These are phyloP conservation scores for Isotomurus palustris DNA, from an alignment of 2,888 invertebrate species.

Conservation along the genomic window DNA sequence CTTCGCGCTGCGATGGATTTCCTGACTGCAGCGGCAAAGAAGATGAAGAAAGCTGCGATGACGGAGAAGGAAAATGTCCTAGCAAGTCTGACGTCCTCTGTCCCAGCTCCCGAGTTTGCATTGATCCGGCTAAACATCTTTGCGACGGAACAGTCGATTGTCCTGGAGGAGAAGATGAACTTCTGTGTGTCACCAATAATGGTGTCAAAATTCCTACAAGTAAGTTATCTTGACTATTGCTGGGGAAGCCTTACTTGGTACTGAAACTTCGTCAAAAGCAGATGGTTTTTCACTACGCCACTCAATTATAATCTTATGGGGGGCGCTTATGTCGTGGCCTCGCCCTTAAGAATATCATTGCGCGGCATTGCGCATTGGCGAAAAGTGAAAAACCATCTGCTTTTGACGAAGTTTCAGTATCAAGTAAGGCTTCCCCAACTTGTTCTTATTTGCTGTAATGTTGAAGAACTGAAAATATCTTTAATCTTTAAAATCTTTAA, in stretches of 20 bases:
- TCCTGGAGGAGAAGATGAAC: conserved; percentile 57
- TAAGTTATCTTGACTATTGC: too few relatives aligned
- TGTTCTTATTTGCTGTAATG: not conserved
- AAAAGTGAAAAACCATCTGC: too few relatives aligned
- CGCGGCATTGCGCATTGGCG: too few relatives aligned
- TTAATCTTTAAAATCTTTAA: conserved; percentile 2
- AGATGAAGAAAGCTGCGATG: conserved; percentile 50
- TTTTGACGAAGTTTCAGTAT: too few relatives aligned
- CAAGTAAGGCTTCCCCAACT: not conserved
- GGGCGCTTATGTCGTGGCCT: too few relatives aligned
- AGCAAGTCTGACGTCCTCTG: conserved; percentile 59
- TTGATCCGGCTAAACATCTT: conserved; percentile 4
- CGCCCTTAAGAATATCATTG: too few relatives aligned
- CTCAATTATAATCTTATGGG: too few relatives aligned
- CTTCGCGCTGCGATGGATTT: conserved; percentile 61
- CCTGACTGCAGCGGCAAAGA: conserved; percentile 62
- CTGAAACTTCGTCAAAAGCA: too few relatives aligned
- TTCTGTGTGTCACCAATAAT: conserved; percentile 50
- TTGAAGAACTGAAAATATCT: too few relatives aligned
- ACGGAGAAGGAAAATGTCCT: conserved; percentile 33
- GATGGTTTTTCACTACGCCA: too few relatives aligned
- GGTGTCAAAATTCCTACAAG: too few relatives aligned
- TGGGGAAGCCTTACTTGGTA: too few relatives aligned
- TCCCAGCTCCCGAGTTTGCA: conserved; percentile 60
- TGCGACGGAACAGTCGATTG: conserved; percentile 16